Conservation (phyloP, 2,888 invertebrate species). For the Antheraea assamensis region DNA sequence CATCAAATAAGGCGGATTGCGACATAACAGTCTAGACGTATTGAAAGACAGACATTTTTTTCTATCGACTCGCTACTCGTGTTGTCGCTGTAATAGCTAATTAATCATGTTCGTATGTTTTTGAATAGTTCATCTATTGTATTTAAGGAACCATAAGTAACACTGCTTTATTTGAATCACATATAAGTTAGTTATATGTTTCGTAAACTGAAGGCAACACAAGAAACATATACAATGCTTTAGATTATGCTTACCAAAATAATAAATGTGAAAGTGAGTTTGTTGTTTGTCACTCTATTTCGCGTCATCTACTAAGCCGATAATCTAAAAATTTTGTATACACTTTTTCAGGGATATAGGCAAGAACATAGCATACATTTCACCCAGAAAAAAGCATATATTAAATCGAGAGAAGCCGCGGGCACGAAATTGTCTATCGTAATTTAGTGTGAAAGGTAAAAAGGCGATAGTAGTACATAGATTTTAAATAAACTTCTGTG, state of each 20-base stretch:
- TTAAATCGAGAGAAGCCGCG: too few relatives aligned
- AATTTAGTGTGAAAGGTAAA: not conserved
- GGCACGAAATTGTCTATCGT: not conserved
- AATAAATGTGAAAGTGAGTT: too few relatives aligned
- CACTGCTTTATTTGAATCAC: not conserved
- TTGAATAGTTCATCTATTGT: constrained; percentile 6
- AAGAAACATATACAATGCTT: too few relatives aligned
- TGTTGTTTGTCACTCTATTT: too few relatives aligned
- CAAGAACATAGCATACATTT: too few relatives aligned
- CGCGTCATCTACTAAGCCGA: too few relatives aligned
- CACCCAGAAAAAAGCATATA: too few relatives aligned
- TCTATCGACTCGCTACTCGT: constrained; percentile 52
- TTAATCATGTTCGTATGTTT: constrained; percentile 52
- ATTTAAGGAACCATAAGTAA: not conserved
- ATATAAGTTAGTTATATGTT: not conserved
- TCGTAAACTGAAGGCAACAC: not conserved
- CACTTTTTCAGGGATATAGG: too few relatives aligned
- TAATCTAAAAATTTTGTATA: too few relatives aligned
- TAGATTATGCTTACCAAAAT: not conserved
- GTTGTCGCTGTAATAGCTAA: constrained; percentile 50
- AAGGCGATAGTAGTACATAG: not conserved
- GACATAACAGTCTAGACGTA: constrained; percentile 63
- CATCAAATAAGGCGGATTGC: constrained; percentile 43
- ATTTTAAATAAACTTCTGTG: not conserved
- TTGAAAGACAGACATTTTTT: constrained; percentile 65